Evolutionary conservation across 2,888 invertebrate species (phyloP).

Genomic region (Hypsopygia costalis): DNA sequence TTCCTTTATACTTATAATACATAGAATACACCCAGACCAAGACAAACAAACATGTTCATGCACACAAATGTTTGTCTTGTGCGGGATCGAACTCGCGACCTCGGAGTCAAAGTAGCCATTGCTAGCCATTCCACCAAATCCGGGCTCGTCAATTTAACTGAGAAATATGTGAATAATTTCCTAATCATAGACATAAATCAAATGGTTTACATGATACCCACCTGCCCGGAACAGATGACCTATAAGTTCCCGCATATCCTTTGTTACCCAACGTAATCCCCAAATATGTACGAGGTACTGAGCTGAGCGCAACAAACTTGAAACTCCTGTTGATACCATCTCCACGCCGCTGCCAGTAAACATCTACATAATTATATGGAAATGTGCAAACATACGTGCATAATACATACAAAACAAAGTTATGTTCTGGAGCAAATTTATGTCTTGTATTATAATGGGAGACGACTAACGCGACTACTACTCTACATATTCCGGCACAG

Average conservation of each 20-base stretch:
- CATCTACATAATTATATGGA: constrained; percentile 23
- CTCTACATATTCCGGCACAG: neutral
- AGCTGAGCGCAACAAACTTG: constrained; percentile 19
- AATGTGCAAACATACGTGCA: constrained; percentile 17
- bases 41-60: too few species aligned
- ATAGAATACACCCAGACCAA: too few species aligned
- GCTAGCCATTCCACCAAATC: too few species aligned
- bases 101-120: too few species aligned
- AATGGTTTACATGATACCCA: neutral
- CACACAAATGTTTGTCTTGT: too few species aligned
- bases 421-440: constrained; percentile 1
- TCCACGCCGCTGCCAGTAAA: constrained; percentile 15
- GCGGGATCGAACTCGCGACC: too few species aligned
- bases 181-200: neutral
- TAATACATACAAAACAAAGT: constrained; percentile 14
- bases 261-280: constrained; percentile 15
- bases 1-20: too few species aligned
- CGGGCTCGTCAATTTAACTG: too few species aligned
- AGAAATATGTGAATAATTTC: neutral
- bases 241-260: neutral
- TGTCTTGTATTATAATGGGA: neutral
- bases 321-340: constrained; percentile 23
- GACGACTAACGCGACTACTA: neutral
- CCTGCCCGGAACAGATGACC: neutral
- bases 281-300: constrained; percentile 12